These are phyloP conservation scores for Prionailurus viverrinus DNA, from an alignment of 2,113 vertebrate genomes.

Conservation along the genomic window DNA sequence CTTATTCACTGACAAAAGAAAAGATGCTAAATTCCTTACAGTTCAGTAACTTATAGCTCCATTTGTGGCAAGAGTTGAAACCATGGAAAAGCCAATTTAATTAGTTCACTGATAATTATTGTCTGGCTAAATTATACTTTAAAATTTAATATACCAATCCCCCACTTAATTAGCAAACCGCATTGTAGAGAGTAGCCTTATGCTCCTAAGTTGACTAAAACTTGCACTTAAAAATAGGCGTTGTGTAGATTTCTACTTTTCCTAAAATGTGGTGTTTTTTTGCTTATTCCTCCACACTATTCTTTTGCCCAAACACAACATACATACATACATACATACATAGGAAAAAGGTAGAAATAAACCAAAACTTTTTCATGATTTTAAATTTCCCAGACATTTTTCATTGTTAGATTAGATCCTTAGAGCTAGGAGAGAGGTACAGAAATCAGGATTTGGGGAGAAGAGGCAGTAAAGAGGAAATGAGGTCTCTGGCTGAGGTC, in stretches of 20 bases:
- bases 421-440: not conserved
- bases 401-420: not conserved
- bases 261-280: conserved; percentile 1
- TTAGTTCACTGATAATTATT: conserved; percentile 68
- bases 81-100: conserved; percentile 62
- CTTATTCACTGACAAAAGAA: conserved; percentile 24
- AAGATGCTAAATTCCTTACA: not conserved
- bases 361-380: not conserved
- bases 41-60: conserved; percentile 22
- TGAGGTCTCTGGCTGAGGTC: not conserved
- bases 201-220: conserved; percentile 28
- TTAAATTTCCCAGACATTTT: not conserved
- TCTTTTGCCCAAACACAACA: not conserved
- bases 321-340: too few relatives aligned
- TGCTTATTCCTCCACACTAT: not conserved
- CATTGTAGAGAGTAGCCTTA: not conserved
- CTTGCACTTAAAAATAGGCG: not conserved
- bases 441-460: not conserved
- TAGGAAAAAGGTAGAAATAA: not conserved
- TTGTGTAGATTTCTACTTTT: not conserved
- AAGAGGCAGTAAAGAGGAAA: not conserved
- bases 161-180: conserved; percentile 56
- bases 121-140: conserved; percentile 71
- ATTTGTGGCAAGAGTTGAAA: conserved; percentile 47
- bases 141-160: conserved; percentile 75